These are phyloP conservation scores for Oophaga sylvatica DNA, from an alignment of 2,797 vertebrate genomes.

Conservation along the genomic window DNA sequence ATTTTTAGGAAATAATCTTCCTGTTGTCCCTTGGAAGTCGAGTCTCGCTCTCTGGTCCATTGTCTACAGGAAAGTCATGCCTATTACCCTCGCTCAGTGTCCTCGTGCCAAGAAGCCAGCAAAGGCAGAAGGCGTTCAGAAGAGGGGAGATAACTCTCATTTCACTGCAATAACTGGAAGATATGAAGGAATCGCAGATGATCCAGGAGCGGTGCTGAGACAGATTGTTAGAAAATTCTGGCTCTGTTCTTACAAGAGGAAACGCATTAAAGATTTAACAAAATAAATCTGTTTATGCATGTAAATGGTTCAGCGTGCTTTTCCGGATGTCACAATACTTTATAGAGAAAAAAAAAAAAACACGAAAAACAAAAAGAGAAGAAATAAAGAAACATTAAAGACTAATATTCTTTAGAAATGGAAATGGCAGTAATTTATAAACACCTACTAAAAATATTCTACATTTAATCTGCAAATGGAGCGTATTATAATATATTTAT, in stretches of 20 bases:
- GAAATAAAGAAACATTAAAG: constrained; percentile 7
- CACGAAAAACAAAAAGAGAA: not conserved
- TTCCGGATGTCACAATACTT: constrained; percentile 49
- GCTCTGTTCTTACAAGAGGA: constrained; percentile 59
- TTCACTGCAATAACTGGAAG: constrained; percentile 59
- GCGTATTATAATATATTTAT: constrained; percentile 19
- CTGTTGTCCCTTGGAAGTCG: not conserved
- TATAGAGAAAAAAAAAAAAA: not conserved
- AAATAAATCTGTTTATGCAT: constrained; percentile 63
- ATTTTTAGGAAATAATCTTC: not conserved
- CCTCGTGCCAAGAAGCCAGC: constrained; percentile 32
- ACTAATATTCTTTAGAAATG: not conserved
- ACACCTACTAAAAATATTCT: constrained; percentile 22
- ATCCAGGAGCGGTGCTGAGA: constrained; percentile 49
- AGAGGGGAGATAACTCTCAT: constrained; percentile 49
- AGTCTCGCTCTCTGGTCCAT: not conserved
- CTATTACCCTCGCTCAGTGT: not conserved
- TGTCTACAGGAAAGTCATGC: not conserved
- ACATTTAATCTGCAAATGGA: constrained; percentile 25
- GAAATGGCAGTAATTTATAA: constrained; percentile 14
- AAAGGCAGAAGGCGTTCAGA: constrained; percentile 49
- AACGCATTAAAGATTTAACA: constrained; percentile 61
- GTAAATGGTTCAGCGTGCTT: constrained; percentile 58
- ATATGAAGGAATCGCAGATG: constrained; percentile 55
- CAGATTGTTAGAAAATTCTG: constrained; percentile 60